Evolutionary conservation across 1,140 invertebrate species (phyloP).

Genomic region (Temnothorax longispinosus): DNA sequence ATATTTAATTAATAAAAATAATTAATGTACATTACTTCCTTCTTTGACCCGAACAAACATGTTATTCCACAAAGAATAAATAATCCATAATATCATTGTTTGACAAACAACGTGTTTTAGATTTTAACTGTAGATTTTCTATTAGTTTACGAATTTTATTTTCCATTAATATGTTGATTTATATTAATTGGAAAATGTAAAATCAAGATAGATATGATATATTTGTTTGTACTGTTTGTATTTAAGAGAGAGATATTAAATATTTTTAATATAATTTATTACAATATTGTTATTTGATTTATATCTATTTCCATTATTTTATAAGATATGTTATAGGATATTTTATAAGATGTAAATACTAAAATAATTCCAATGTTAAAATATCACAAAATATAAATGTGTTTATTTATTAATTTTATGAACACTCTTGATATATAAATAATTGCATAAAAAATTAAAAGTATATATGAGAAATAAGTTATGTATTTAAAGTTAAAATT

Average conservation of each 20-base stretch:
- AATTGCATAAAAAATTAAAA: neutral
- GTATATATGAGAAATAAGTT: neutral
- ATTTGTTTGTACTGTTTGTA: neutral
- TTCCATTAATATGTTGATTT: neutral
- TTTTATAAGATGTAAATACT: neutral
- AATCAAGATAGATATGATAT: neutral
- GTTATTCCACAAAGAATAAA: neutral
- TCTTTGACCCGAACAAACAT: neutral
- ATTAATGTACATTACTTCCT: neutral
- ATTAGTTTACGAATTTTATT: neutral
- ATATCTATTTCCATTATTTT: neutral
- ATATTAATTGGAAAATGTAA: neutral
- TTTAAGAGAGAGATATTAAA: neutral
- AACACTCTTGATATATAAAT: neutral
- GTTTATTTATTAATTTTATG: neutral
- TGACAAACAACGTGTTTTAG: too few species aligned
- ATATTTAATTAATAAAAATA: constrained; percentile 7
- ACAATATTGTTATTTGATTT: constrained; percentile 11
- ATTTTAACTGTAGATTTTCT: neutral
- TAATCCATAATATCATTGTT: neutral
- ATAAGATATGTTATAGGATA: neutral
- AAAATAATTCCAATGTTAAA: neutral
- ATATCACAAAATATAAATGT: neutral
- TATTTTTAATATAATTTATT: constrained; percentile 20
- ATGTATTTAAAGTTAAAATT: constrained; percentile 11